A percentile compares a stretch with the other conserved stretches of the same genome.
Conservation (phyloP, 1,140 invertebrate species). For the Drosophila leontia region DNA sequence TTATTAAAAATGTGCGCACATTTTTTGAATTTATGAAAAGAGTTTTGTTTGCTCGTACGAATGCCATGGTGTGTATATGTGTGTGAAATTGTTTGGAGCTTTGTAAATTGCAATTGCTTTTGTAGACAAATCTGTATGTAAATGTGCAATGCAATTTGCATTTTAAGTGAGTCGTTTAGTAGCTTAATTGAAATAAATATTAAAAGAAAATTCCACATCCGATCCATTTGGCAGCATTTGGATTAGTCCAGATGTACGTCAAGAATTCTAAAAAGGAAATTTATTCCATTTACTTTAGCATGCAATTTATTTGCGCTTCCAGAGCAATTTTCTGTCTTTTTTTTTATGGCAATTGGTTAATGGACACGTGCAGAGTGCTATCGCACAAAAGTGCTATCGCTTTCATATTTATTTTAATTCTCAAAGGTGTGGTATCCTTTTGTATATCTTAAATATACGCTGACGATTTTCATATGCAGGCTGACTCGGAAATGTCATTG, state of each 20-base stretch:
- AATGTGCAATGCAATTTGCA: conserved; percentile 74
- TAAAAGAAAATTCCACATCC: conserved; percentile 44
- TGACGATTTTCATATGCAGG: not conserved
- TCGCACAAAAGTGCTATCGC: conserved; percentile 2
- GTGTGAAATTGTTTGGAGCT: conserved; percentile 36
- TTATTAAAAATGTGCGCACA: conserved; percentile 58
- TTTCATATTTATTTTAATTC: conserved; percentile 4
- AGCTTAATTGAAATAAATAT: conserved; percentile 76
- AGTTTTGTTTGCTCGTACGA: conserved; percentile 49
- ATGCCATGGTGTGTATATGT: conserved; percentile 5
- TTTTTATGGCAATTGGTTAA: conserved; percentile 15
- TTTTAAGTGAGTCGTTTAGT: conserved; percentile 81
- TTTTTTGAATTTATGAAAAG: conserved; percentile 62
- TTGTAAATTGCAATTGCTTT: conserved; percentile 43
- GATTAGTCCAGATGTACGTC: conserved; percentile 17
- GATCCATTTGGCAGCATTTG: conserved; percentile 31
- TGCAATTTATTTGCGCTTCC: conserved; percentile 21
- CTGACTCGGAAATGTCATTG: not conserved
- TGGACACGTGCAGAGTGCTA: conserved; percentile 10
- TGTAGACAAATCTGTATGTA: conserved; percentile 59
- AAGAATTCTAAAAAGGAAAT: conserved; percentile 22
- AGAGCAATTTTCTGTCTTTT: not conserved
- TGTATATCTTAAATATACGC: not conserved
- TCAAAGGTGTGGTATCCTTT: not conserved
- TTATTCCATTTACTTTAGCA: conserved; percentile 16